These are phyloP conservation scores for Mylabris phalerata DNA, from an alignment of 1,140 invertebrate species.

Conservation along the genomic window DNA sequence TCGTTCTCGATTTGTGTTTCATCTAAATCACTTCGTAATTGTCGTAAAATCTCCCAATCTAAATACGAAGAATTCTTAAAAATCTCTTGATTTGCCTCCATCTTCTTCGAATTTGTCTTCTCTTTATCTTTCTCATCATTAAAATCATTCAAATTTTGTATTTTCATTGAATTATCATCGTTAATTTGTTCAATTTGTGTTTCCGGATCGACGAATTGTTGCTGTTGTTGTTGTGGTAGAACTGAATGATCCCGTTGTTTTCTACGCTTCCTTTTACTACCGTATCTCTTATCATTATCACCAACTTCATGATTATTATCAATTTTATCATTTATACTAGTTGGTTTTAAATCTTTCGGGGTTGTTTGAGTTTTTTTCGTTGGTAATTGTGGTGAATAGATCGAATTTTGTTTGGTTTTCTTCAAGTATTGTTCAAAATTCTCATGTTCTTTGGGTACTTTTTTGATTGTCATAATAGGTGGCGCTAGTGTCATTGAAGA, in stretches of 20 bases:
- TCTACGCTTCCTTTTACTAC: conserved; percentile 36
- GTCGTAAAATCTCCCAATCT: conserved; percentile 55
- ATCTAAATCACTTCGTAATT: conserved; percentile 58
- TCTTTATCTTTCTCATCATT: conserved; percentile 27
- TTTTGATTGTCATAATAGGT: conserved; percentile 32
- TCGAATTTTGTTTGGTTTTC: too few species aligned
- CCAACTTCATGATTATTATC: conserved; percentile 26
- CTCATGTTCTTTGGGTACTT: conserved; percentile 27
- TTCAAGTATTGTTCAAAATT: not conserved
- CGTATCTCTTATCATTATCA: conserved; percentile 41
- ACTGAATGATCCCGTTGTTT: conserved; percentile 46
- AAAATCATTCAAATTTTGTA: conserved; percentile 3
- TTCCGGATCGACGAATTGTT: conserved; percentile 49
- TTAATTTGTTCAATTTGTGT: conserved; percentile 45
- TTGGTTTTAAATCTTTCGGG: too few species aligned
- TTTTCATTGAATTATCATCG: not conserved
- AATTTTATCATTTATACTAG: too few species aligned
- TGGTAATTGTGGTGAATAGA: too few species aligned
- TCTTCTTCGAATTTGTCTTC: not conserved
- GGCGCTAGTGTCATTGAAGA: conserved; percentile 22
- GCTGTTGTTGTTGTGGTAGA: conserved; percentile 44
- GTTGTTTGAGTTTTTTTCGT: too few species aligned
- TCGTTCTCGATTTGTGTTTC: conserved; percentile 60
- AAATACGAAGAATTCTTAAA: conserved; percentile 40
- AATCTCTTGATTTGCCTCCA: conserved; percentile 7